These are phyloP conservation scores for Nomada lathburiana DNA, from an alignment of 2,888 invertebrate species.

Conservation along the genomic window DNA sequence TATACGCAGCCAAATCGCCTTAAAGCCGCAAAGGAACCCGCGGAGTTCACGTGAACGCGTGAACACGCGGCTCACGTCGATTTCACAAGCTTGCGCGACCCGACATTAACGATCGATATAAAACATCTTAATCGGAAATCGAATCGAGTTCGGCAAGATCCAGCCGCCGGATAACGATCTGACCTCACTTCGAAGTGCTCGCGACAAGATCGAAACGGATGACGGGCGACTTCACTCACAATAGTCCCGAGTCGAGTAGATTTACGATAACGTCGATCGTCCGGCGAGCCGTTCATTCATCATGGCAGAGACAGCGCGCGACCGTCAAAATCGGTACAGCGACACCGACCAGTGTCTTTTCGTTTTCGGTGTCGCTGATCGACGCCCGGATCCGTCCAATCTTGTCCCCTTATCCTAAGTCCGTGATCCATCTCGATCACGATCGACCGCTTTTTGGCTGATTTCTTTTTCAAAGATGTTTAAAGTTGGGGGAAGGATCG, in stretches of 20 bases:
- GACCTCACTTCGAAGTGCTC: conserved; percentile 69
- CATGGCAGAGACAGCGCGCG: conserved; percentile 56
- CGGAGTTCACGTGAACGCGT: not conserved
- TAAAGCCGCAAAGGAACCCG: not conserved
- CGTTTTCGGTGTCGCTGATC: conserved; percentile 47
- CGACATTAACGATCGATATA: conserved; percentile 45
- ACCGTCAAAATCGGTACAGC: conserved; percentile 67
- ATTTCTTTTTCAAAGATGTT: not conserved
- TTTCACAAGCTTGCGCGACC: conserved; percentile 42
- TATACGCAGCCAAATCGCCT: too few species aligned
- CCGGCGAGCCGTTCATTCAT: conserved; percentile 69
- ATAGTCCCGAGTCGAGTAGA: conserved; percentile 64
- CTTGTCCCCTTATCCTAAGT: conserved; percentile 7
- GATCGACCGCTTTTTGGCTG: not conserved
- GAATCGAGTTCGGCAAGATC: conserved; percentile 56
- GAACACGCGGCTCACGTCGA: conserved; percentile 18
- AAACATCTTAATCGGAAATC: conserved; percentile 59
- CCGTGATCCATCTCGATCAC: conserved; percentile 43
- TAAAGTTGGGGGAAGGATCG: not conserved
- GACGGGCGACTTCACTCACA: conserved; percentile 67
- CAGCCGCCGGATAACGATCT: conserved; percentile 67
- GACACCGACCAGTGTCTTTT: conserved; percentile 18
- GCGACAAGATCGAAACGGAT: conserved; percentile 65
- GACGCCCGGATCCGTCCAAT: conserved; percentile 36
- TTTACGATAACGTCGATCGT: conserved; percentile 73